phyloP scores from a whole-genome alignment of 2,797 vertebrate species.

The Lepus townsendii region DNA sequence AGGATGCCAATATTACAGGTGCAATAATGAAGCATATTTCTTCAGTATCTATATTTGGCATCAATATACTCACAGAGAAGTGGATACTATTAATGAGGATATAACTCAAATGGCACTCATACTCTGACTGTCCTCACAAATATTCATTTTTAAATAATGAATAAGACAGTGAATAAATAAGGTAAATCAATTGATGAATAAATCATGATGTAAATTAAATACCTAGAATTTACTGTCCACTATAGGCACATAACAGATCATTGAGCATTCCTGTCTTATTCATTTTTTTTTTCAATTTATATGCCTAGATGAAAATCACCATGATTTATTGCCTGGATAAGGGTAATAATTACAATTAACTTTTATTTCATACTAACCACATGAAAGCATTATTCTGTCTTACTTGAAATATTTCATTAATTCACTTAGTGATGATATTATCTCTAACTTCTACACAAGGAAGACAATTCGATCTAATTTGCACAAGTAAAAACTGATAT shows the following conservation, averaged over 20 bases:
- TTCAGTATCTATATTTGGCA: conserved; percentile 32
- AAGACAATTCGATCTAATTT: neutral
- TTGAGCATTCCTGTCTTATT: neutral
- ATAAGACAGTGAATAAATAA: neutral
- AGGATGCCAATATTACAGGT: conserved; percentile 6
- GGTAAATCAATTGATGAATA: neutral
- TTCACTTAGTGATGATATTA: neutral
- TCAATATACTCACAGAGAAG: neutral
- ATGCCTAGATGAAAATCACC: neutral
- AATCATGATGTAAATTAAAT: neutral
- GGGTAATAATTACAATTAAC: neutral
- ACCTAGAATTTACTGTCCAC: neutral
- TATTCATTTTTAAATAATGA: conserved; percentile 30
- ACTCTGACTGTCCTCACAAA: neutral
- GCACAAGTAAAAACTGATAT: neutral
- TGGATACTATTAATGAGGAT: neutral
- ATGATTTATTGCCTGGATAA: neutral
- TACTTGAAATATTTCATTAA: conserved; percentile 34
- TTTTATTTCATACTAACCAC: neutral
- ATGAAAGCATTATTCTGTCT: neutral
- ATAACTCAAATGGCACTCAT: neutral
- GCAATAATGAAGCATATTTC: neutral
- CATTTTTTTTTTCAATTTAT: conserved; percentile 15
- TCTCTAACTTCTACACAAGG: neutral
- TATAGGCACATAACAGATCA: neutral